A percentile compares a stretch with the other conserved stretches of the same genome.
Conservation (phyloP, 2,888 invertebrate species). For the Pseudanteris insignis region DNA sequence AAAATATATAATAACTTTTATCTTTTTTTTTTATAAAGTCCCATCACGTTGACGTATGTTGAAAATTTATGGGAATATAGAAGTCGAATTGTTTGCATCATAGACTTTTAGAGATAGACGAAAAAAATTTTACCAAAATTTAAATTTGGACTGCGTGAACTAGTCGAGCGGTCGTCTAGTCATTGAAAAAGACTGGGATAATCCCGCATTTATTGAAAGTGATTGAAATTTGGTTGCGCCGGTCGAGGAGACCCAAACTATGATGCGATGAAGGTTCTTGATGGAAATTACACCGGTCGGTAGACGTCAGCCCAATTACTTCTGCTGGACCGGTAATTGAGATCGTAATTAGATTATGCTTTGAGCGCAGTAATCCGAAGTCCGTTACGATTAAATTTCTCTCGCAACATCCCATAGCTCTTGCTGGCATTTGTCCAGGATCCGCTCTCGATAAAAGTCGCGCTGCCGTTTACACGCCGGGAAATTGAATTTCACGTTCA, state of each 20-base stretch:
- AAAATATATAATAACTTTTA: too few relatives aligned
- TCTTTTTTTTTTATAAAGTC: too few relatives aligned
- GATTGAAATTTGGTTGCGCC: slow-evolving; percentile 43
- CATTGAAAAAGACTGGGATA: slow-evolving; percentile 22
- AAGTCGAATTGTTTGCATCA: too few relatives aligned
- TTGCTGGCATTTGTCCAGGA: slow-evolving; percentile 51
- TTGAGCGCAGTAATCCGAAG: slow-evolving; percentile 47
- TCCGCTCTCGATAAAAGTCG: slow-evolving; percentile 47
- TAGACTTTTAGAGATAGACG: too few relatives aligned
- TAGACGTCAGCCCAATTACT: slow-evolving; percentile 50
- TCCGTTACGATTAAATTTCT: slow-evolving; percentile 51
- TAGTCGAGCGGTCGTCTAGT: too few relatives aligned
- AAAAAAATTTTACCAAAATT: too few relatives aligned
- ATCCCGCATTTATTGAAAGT: slow-evolving; percentile 36
- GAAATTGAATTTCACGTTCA: slow-evolving; percentile 50
- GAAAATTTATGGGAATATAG: too few relatives aligned
- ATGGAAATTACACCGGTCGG: slow-evolving; percentile 48
- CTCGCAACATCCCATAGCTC: slow-evolving; percentile 47
- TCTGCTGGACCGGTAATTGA: slow-evolving; percentile 49
- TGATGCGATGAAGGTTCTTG: slow-evolving; percentile 46
- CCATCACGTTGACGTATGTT: too few relatives aligned
- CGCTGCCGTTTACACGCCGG: slow-evolving; percentile 48
- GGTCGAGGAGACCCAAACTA: slow-evolving; percentile 39
- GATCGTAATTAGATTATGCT: slow-evolving; percentile 50
- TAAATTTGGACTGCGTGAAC: too few relatives aligned